These are phyloP conservation scores for Falco punctatus DNA, from an alignment of 2,113 vertebrate genomes.

Conservation along the genomic window DNA sequence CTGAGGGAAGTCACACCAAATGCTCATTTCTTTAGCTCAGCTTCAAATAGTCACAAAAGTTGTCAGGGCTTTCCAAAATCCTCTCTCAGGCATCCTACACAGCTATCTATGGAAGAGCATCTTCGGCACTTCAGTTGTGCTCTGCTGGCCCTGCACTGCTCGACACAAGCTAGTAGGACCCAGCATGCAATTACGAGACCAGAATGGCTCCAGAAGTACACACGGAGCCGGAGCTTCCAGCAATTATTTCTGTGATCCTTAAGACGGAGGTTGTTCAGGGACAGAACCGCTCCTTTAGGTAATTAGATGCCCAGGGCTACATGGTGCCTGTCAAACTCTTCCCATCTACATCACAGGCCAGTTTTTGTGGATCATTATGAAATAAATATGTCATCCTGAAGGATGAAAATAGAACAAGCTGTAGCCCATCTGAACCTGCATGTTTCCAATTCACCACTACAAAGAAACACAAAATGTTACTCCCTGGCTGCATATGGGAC, in stretches of 20 bases:
- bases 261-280: background rate
- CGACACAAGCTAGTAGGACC: background rate
- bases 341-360: background rate
- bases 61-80: background rate
- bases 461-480: background rate
- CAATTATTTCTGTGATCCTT: slow-evolving; percentile 13
- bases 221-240: background rate
- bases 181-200: background rate
- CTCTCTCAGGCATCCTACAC: background rate
- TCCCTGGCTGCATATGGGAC: background rate
- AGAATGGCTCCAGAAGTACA: background rate
- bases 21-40: background rate
- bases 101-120: background rate
- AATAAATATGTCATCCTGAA: slow-evolving; percentile 3
- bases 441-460: background rate
- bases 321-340: background rate
- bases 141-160: background rate
- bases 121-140: background rate
- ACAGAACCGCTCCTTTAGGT: slow-evolving; percentile 1
- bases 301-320: background rate
- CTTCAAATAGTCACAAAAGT: background rate
- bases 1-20: background rate
- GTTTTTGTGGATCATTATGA: background rate
- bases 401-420: slow-evolving; percentile 1
- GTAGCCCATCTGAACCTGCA: background rate